Conservation (phyloP, 1,140 invertebrate genomes). For the Gonatopus flavifemur region DNA sequence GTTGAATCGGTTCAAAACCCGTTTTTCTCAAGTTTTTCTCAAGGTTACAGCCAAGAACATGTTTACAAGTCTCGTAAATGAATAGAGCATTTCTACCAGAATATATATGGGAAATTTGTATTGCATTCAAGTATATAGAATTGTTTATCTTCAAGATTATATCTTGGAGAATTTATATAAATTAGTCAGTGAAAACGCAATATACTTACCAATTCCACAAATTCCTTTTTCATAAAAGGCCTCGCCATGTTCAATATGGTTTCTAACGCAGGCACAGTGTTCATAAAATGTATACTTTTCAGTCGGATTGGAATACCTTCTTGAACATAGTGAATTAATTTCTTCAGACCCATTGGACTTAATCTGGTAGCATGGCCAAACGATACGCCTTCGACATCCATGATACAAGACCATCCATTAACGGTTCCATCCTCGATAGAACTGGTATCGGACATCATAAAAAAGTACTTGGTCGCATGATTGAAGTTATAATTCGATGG, state of each 20-base stretch:
- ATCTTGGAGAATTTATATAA: too few species aligned
- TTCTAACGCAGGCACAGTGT: slow-evolving; percentile 68
- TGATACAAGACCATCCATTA: slow-evolving; percentile 61
- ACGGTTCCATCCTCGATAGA: slow-evolving; percentile 60
- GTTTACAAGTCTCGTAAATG: too few species aligned
- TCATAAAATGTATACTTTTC: slow-evolving; percentile 69
- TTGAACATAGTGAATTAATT: slow-evolving; percentile 67
- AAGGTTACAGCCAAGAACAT: too few species aligned
- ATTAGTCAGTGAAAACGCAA: too few species aligned
- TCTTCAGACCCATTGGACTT: slow-evolving; percentile 63
- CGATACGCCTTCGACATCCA: slow-evolving; percentile 62
- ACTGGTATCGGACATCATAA: slow-evolving; percentile 63
- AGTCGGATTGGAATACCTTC: slow-evolving; percentile 67
- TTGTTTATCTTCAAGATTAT: too few species aligned
- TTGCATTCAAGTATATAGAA: too few species aligned
- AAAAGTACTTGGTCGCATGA: slow-evolving; percentile 54
- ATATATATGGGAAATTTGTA: too few species aligned
- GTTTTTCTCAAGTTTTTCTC: too few species aligned
- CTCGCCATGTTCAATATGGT: slow-evolving; percentile 67
- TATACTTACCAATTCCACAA: slow-evolving; percentile 62
- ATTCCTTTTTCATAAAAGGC: slow-evolving; percentile 71
- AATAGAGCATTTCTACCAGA: too few species aligned
- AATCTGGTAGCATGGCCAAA: slow-evolving; percentile 64
- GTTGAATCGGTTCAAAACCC: too few species aligned
- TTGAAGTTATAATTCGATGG: slow-evolving; percentile 62